Percentiles rank a stretch among this genome's conserved stretches.
phyloP scores from a whole-genome alignment of 2,113 vertebrate species.

The Oncorhynchus mykiss region DNA sequence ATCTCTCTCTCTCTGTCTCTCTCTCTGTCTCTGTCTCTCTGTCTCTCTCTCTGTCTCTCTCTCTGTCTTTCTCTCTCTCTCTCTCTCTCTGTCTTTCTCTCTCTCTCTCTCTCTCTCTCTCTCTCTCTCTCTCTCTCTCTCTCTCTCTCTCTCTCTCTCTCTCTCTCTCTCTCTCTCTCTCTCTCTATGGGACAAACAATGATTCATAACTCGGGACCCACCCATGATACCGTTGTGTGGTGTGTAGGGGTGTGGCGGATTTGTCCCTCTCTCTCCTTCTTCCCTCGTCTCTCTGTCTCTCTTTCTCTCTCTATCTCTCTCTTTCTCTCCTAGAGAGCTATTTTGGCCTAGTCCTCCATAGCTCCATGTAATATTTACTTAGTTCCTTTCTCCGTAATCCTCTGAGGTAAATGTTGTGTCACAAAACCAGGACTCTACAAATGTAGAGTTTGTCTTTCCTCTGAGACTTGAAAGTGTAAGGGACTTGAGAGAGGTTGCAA shows the following conservation, averaged over 20 bases:
- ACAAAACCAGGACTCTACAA: too few relatives aligned
- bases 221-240: constrained; percentile 28
- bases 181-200: constrained; percentile 55
- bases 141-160: too few relatives aligned
- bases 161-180: background rate
- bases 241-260: background rate
- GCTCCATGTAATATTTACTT: too few relatives aligned
- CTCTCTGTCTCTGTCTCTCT: too few relatives aligned
- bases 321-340: too few relatives aligned
- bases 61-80: background rate
- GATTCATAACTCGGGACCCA: constrained; percentile 34
- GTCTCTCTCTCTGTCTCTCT: too few relatives aligned
- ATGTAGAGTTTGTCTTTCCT: background rate
- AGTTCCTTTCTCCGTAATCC: too few relatives aligned
- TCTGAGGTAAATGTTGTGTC: too few relatives aligned
- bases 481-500: background rate
- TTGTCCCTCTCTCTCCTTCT: background rate
- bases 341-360: too few relatives aligned
- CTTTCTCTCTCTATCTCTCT: background rate
- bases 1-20: background rate
- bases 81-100: background rate
- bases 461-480: background rate
- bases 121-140: background rate
- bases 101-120: background rate
- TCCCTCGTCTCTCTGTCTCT: too few relatives aligned